A percentile compares a stretch with the other conserved stretches of the same genome.
Conservation (phyloP, 2,888 invertebrate genomes). For the Sceliomorpha sp. region DNA sequence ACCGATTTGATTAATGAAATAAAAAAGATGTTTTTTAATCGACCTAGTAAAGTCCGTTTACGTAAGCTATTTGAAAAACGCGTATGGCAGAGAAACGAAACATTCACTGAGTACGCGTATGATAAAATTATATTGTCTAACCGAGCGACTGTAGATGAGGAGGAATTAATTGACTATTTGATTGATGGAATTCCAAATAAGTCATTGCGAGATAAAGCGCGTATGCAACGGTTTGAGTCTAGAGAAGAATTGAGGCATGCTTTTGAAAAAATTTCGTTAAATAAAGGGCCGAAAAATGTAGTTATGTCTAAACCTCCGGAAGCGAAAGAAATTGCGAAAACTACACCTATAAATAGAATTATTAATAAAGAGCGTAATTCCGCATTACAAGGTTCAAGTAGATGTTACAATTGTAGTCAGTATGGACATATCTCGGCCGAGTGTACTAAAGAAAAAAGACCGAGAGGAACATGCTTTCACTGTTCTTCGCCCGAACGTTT, state of each 20-base stretch:
- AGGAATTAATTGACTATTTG: constrained; percentile 12
- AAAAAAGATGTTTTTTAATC: constrained; percentile 20
- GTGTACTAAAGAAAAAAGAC: constrained; percentile 1
- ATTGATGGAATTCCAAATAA: constrained; percentile 29
- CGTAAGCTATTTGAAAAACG: constrained; percentile 31
- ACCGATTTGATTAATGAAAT: constrained; percentile 7
- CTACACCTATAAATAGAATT: background rate
- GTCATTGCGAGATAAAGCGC: constrained; percentile 3
- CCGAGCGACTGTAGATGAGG: constrained; percentile 16
- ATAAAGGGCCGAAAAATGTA: background rate
- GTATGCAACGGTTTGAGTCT: constrained; percentile 2
- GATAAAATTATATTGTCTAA: constrained; percentile 34
- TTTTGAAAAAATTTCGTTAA: constrained; percentile 8
- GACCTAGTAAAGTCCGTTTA: constrained; percentile 14
- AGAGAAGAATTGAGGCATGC: background rate
- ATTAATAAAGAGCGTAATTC: background rate
- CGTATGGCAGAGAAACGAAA: constrained; percentile 14
- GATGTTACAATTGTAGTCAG: constrained; percentile 11
- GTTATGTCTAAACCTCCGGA: background rate
- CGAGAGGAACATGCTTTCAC: constrained; percentile 7
- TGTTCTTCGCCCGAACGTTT: background rate
- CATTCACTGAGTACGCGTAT: constrained; percentile 29
- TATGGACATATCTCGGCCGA: background rate
- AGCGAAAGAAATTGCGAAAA: background rate
- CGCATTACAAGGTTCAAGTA: background rate